phyloP scores from a whole-genome alignment of 2,113 vertebrate species.

The Prunella fulvescens region DNA sequence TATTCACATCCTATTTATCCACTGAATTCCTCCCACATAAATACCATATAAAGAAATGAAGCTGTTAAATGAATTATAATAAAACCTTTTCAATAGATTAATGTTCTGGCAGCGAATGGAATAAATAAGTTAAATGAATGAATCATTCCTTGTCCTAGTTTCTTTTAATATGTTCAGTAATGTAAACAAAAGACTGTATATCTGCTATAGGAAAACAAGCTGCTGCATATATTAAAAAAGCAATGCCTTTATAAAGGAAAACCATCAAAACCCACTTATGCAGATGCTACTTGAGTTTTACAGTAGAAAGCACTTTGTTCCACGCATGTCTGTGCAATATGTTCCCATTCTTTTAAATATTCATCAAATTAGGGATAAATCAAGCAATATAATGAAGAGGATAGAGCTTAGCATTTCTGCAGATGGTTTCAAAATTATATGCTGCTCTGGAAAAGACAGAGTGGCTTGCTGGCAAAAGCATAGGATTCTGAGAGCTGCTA shows the following conservation, averaged over 20 bases:
- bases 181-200: conserved; percentile 19
- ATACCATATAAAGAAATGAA: conserved; percentile 21
- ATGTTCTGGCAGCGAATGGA: conserved; percentile 6
- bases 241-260: background rate
- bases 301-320: conserved; percentile 34
- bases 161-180: conserved; percentile 15
- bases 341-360: conserved; percentile 23
- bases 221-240: conserved; percentile 6
- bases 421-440: conserved; percentile 47
- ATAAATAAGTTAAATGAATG: conserved; percentile 7
- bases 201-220: background rate
- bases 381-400: conserved; percentile 13
- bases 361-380: conserved; percentile 43
- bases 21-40: conserved; percentile 12
- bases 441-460: conserved; percentile 4
- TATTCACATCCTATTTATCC: conserved; percentile 4
- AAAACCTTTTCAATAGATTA: background rate
- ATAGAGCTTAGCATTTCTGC: conserved; percentile 5
- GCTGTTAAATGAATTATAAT: conserved; percentile 19
- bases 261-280: background rate
- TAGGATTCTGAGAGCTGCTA: background rate
- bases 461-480: background rate
- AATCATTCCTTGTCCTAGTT: conserved; percentile 24
- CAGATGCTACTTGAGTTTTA: conserved; percentile 41
- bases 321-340: conserved; percentile 14